Evolutionary conservation across 2,113 vertebrate species (phyloP).

Genomic region (Syrrhaptes paradoxus): DNA sequence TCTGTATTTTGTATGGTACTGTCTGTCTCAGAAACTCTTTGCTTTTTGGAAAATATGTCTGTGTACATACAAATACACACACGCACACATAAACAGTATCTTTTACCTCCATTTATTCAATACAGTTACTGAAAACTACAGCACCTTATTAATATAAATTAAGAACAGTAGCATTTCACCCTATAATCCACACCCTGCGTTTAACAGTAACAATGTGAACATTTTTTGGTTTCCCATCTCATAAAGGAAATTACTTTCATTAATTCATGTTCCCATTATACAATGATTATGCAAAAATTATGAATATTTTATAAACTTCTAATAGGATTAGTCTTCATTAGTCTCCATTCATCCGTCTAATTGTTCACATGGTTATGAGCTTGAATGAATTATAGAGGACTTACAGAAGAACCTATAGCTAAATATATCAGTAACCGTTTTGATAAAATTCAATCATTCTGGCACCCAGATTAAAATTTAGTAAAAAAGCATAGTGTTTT

Average conservation of each 20-base stretch:
- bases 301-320: background rate
- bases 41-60: background rate
- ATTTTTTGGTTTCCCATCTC: background rate
- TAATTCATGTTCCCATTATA: background rate
- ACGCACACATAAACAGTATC: background rate
- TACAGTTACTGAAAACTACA: background rate
- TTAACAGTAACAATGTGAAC: background rate
- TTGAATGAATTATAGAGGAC: background rate
- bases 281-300: background rate
- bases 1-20: background rate
- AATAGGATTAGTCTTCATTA: background rate
- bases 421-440: slow-evolving; percentile 5
- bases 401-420: background rate
- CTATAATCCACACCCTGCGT: background rate
- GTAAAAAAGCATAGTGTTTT: background rate
- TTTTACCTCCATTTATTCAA: background rate
- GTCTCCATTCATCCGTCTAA: background rate
- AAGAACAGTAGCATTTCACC: background rate
- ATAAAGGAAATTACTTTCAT: background rate
- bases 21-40: background rate
- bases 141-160: background rate
- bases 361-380: background rate
- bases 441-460: slow-evolving; percentile 10
- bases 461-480: slow-evolving; percentile 3
- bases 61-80: background rate